Conservation (phyloP, 2,797 vertebrate species). For the Acrocephalus scirpaceus region DNA sequence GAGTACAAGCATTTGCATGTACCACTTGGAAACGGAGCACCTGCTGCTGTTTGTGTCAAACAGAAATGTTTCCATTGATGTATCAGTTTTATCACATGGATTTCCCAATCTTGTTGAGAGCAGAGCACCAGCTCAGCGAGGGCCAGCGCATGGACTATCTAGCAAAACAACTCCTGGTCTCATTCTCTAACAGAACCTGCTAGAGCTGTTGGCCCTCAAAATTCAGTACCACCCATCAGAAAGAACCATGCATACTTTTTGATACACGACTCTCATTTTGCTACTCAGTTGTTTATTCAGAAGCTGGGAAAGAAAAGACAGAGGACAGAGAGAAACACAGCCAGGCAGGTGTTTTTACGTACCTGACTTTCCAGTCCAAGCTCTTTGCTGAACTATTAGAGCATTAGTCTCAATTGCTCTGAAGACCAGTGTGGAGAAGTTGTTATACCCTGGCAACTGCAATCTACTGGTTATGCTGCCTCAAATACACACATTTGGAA, state of each 20-base stretch:
- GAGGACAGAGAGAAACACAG: neutral
- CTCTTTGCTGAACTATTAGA: neutral
- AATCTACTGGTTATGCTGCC: neutral
- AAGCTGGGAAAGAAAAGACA: neutral
- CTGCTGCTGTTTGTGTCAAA: constrained; percentile 50
- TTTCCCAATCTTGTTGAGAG: neutral
- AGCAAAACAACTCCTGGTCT: neutral
- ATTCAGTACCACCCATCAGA: neutral
- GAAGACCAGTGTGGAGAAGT: neutral
- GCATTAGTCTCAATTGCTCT: neutral
- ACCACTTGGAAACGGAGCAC: constrained; percentile 24
- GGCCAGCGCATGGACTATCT: neutral
- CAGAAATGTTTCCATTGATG: neutral
- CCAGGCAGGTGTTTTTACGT: neutral
- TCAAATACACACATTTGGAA: neutral
- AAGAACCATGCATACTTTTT: neutral
- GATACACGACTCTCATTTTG: neutral
- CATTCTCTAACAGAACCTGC: neutral
- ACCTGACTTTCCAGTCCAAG: neutral
- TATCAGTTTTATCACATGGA: constrained; percentile 7
- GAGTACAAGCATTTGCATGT: neutral
- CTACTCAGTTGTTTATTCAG: neutral
- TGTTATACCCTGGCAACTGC: neutral
- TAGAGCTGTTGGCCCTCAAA: neutral
- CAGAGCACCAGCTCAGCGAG: neutral